A percentile compares a stretch with the other conserved stretches of the same genome.
Conservation (phyloP, 2,113 vertebrate species). For the Labrus mixtus region DNA sequence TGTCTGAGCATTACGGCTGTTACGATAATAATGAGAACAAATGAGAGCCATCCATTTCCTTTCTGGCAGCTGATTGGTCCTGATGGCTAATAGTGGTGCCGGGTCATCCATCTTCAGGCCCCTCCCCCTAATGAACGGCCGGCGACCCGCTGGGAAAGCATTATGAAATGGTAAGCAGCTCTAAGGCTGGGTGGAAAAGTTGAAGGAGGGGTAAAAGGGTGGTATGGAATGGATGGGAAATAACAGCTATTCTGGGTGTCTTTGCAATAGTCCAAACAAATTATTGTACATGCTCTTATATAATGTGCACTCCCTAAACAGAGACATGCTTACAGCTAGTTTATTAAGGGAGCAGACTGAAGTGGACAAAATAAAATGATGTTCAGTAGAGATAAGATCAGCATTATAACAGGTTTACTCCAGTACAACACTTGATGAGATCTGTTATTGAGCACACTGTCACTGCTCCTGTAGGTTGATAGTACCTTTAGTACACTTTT, state of each 20-base stretch:
- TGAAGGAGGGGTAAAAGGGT: background rate
- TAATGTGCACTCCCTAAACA: too few species aligned
- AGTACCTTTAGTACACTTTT: too few species aligned
- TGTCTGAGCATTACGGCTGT: conserved; percentile 90
- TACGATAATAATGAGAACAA: conserved; percentile 98
- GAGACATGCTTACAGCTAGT: too few species aligned
- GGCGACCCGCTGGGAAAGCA: conserved; percentile 87
- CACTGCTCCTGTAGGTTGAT: too few species aligned
- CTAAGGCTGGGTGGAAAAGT: conserved; percentile 51
- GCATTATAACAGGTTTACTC: too few species aligned
- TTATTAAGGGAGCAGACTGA: too few species aligned
- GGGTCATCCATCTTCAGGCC: conserved; percentile 94
- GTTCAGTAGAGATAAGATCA: too few species aligned
- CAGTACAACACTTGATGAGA: too few species aligned
- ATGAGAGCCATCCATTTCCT: conserved; percentile 99
- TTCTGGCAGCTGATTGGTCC: conserved; percentile 96
- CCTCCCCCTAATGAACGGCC: conserved; percentile 89
- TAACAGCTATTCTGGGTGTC: background rate
- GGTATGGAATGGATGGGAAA: background rate
- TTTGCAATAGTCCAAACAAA: too few species aligned
- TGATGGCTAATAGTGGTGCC: conserved; percentile 94
- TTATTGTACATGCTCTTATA: too few species aligned
- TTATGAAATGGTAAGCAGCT: conserved; percentile 87
- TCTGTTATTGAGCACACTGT: too few species aligned
- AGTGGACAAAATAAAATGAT: too few species aligned